phyloP scores from a whole-genome alignment of 2,113 vertebrate species.

The Ailurus styani region DNA sequence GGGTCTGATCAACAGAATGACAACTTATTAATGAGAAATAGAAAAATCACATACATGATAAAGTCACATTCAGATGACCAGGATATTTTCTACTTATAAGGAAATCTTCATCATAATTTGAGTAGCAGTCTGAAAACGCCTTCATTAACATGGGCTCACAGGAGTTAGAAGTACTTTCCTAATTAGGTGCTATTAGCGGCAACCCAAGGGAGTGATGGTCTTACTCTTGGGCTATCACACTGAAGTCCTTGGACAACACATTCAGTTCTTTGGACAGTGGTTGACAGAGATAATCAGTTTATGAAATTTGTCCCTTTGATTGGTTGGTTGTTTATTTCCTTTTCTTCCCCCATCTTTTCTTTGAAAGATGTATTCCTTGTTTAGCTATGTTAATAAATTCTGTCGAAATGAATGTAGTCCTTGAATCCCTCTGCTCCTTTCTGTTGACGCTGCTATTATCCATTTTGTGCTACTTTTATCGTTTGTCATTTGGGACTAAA shows the following conservation, averaged over 20 bases:
- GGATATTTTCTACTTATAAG: neutral
- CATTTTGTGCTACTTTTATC: neutral
- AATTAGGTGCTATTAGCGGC: neutral
- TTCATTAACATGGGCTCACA: neutral
- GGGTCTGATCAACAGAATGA: neutral
- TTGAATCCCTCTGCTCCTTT: neutral
- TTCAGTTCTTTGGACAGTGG: neutral
- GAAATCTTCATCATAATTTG: neutral
- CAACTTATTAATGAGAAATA: neutral
- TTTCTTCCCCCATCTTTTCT: neutral
- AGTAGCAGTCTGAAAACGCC: neutral
- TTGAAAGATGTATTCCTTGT: neutral
- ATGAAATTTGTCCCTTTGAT: neutral
- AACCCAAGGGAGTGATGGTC: neutral
- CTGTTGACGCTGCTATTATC: neutral
- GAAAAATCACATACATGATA: neutral
- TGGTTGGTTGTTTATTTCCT: neutral
- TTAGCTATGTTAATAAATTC: neutral
- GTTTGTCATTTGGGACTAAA: neutral
- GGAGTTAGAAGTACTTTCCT: neutral
- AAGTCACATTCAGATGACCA: neutral
- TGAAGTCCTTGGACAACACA: neutral
- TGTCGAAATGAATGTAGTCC: neutral
- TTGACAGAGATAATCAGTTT: neutral
- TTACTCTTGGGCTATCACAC: neutral